Conservation (phyloP, 2,888 invertebrate species). For the Erebia palarica region DNA sequence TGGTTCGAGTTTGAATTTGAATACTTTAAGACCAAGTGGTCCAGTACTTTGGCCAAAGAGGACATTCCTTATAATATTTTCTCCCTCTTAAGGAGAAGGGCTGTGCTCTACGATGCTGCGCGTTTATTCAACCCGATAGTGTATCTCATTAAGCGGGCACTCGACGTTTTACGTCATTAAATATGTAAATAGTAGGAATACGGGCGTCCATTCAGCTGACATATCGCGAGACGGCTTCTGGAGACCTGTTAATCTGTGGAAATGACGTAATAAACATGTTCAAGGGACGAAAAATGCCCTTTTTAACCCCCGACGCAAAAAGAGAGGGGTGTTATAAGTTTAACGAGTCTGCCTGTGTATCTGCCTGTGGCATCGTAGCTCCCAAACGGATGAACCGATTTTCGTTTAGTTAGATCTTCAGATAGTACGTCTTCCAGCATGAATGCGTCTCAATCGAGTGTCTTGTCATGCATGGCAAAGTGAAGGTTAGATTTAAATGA, state of each 20-base stretch:
- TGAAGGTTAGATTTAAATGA: too few relatives aligned
- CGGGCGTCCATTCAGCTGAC: constrained; percentile 74
- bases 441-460: too few relatives aligned
- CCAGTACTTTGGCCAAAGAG: neutral
- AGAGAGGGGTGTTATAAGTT: too few relatives aligned
- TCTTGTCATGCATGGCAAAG: too few relatives aligned
- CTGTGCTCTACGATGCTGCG: constrained; percentile 26
- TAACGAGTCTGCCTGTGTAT: too few relatives aligned
- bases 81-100: neutral
- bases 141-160: constrained; percentile 71
- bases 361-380: too few relatives aligned
- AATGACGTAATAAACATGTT: constrained; percentile 18
- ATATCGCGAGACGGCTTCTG: constrained; percentile 61
- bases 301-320: too few relatives aligned
- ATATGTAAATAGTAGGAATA: constrained; percentile 79
- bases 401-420: neutral
- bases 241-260: constrained; percentile 56
- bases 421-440: too few relatives aligned
- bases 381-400: too few relatives aligned
- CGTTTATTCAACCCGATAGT: constrained; percentile 55
- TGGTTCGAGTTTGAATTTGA: too few relatives aligned
- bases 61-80: neutral
- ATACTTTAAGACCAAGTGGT: neutral
- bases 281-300: constrained; percentile 8
- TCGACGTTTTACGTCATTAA: constrained; percentile 74